These are phyloP conservation scores for Aphelocoma californica DNA, from an alignment of 2,797 vertebrate genomes.

Conservation along the genomic window DNA sequence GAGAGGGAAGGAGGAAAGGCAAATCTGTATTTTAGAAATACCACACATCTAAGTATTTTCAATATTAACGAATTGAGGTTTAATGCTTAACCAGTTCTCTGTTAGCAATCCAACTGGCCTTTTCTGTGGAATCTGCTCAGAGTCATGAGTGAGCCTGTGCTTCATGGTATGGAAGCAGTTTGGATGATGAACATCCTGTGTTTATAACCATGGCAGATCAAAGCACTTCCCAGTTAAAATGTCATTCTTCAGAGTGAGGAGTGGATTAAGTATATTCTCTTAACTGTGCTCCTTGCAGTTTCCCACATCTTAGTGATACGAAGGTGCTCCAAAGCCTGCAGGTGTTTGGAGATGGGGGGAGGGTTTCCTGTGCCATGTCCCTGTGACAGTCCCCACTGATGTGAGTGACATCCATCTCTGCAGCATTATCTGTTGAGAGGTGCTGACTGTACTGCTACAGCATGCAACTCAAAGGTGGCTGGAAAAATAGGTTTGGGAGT, in stretches of 20 bases:
- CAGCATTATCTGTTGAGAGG: slow-evolving; percentile 96
- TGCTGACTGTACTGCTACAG: slow-evolving; percentile 86
- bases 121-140: background rate
- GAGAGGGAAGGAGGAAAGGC: background rate
- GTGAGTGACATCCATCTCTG: slow-evolving; percentile 86
- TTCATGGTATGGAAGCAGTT: background rate
- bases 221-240: background rate
- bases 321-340: background rate
- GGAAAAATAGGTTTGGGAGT: slow-evolving; percentile 78
- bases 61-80: background rate
- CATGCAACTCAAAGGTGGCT: slow-evolving; percentile 82
- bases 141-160: background rate
- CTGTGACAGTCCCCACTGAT: slow-evolving; percentile 13
- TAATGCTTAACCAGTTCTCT: background rate
- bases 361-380: background rate
- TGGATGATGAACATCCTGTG: background rate
- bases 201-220: background rate
- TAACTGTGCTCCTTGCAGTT: background rate
- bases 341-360: background rate
- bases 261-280: background rate
- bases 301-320: background rate
- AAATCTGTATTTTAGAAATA: background rate
- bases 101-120: background rate
- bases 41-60: background rate
- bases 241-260: background rate